phyloP scores from a whole-genome alignment of 2,888 invertebrate genomes.

The Icerya purchasi region DNA sequence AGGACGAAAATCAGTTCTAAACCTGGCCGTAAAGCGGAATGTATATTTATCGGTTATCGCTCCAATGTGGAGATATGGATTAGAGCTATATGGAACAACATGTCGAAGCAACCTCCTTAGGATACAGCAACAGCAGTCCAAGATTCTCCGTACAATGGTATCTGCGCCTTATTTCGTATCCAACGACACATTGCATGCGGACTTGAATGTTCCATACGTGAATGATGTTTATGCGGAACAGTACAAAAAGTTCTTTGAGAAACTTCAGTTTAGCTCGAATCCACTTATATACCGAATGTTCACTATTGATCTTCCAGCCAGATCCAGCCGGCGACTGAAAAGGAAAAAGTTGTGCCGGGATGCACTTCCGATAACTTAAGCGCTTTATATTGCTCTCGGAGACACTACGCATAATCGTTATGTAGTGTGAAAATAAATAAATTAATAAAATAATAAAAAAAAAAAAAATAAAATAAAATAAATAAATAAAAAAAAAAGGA shows the following conservation, averaged over 20 bases:
- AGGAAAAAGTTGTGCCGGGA: not conserved
- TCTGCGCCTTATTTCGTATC: not conserved
- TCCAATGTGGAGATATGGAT: not conserved
- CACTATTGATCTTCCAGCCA: not conserved
- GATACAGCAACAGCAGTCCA: not conserved
- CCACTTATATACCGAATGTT: not conserved
- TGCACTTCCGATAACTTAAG: not conserved
- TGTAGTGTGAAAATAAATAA: not conserved
- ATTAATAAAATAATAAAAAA: no score
- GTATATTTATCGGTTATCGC: not conserved
- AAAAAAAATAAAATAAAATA: not conserved
- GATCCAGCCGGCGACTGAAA: not conserved
- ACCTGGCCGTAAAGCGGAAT: not conserved
- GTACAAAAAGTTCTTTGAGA: not conserved
- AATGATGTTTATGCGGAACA: not conserved
- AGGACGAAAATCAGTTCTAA: not conserved
- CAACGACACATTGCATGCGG: not conserved
- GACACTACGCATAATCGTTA: not conserved
- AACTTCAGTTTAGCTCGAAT: not conserved
- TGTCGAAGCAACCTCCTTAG: not conserved
- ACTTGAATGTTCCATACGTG: not conserved
- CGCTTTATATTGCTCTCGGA: not conserved
- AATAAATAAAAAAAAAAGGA: not conserved
- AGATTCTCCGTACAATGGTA: not conserved
- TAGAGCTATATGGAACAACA: not conserved